These are phyloP conservation scores for Macaria liturata DNA, from an alignment of 2,888 invertebrate genomes.

Conservation along the genomic window DNA sequence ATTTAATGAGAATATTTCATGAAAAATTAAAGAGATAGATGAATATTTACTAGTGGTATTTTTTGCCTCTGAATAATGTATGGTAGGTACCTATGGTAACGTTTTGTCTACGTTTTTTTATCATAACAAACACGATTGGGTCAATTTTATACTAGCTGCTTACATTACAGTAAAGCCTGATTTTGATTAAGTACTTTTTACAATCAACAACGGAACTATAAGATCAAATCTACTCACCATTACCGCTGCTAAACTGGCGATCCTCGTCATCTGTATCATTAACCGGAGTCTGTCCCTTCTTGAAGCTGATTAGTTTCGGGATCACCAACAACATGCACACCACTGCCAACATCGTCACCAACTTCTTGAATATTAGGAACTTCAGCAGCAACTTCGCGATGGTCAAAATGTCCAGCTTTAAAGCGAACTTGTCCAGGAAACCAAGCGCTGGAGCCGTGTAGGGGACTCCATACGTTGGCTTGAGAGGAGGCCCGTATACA, in stretches of 20 bases:
- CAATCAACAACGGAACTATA: background rate
- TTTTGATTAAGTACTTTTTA: too few species aligned
- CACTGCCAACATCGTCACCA: constrained; percentile 90
- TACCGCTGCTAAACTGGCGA: constrained; percentile 52
- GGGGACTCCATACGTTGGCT: constrained; percentile 79
- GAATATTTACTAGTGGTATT: too few species aligned
- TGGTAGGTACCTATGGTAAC: too few species aligned
- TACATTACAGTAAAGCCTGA: too few species aligned
- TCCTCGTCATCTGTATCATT: constrained; percentile 60
- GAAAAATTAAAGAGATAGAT: too few species aligned
- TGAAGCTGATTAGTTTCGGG: constrained; percentile 85
- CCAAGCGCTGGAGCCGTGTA: constrained; percentile 80
- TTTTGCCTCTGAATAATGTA: too few species aligned
- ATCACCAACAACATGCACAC: constrained; percentile 90
- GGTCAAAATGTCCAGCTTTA: constrained; percentile 88
- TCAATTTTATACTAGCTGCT: too few species aligned
- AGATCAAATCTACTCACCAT: constrained; percentile 49
- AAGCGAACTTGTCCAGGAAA: constrained; percentile 86
- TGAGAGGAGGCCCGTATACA: constrained; percentile 71
- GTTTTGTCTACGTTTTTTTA: too few species aligned
- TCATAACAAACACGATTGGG: too few species aligned
- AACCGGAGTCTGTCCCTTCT: constrained; percentile 44
- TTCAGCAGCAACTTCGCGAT: constrained; percentile 90
- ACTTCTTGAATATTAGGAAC: constrained; percentile 90
- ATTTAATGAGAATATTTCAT: too few species aligned